phyloP scores from a whole-genome alignment of 2,888 invertebrate genomes.

The Caenorhabditis plicata region DNA sequence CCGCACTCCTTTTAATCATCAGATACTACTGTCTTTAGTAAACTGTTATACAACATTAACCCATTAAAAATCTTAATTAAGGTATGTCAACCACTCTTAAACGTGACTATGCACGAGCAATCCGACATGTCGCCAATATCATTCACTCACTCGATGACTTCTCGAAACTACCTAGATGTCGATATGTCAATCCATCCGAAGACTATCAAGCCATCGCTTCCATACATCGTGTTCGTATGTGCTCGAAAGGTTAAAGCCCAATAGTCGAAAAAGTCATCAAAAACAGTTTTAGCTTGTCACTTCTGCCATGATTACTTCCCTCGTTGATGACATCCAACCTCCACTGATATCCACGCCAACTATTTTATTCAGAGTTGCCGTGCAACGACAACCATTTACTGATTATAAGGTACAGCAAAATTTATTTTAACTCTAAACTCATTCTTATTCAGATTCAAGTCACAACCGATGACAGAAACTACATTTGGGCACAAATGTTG shows the following conservation, averaged over 20 bases:
- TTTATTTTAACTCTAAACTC: not conserved
- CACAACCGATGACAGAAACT: no score
- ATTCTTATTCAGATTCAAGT: not conserved
- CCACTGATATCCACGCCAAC: conserved; percentile 41
- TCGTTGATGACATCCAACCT: conserved; percentile 36
- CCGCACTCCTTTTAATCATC: no score
- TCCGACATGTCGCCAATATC: conserved; percentile 37
- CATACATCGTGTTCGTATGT: conserved; percentile 60
- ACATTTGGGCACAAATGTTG: no score
- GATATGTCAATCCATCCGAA: conserved; percentile 59
- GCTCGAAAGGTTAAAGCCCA: no score
- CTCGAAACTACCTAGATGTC: conserved; percentile 48
- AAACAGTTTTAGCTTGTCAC: no score
- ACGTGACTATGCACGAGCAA: conserved; percentile 44
- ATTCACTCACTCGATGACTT: conserved; percentile 42
- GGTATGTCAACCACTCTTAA: conserved; percentile 56
- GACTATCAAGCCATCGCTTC: conserved; percentile 40
- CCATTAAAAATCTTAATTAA: conserved; percentile 15
- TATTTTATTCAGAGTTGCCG: conserved; percentile 60
- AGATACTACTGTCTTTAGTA: no score
- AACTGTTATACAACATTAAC: no score
- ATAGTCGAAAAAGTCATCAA: no score
- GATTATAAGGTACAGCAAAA: conserved; percentile 18
- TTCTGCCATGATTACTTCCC: conserved; percentile 37
- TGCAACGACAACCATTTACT: conserved; percentile 19